phyloP scores from a whole-genome alignment of 2,113 vertebrate genomes.

The Synchiropus splendidus region DNA sequence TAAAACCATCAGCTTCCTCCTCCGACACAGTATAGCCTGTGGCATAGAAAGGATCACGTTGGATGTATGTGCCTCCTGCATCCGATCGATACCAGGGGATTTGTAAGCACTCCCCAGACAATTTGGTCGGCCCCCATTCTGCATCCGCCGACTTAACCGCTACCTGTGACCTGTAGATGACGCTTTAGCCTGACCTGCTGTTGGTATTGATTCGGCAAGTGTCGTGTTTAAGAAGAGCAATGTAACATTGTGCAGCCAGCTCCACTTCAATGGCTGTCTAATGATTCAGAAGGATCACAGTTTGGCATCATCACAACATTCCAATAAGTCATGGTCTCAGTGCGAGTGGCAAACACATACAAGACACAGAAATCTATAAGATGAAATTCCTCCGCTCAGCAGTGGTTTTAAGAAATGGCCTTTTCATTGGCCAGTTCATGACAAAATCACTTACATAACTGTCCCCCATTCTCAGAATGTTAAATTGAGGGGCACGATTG shows the following conservation, averaged over 20 bases:
- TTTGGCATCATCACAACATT: neutral
- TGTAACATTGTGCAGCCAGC: constrained; percentile 1
- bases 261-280: constrained; percentile 1
- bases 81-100: constrained; percentile 50
- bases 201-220: constrained; percentile 23
- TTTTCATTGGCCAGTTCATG: no score
- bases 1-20: constrained; percentile 19
- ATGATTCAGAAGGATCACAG: neutral
- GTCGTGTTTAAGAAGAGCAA: constrained; percentile 20
- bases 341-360: no score
- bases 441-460: no score
- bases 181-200: constrained; percentile 9
- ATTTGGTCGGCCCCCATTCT: constrained; percentile 2
- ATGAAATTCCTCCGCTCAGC: no score
- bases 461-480: no score
- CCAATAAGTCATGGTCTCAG: no score
- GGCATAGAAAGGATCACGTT: constrained; percentile 34
- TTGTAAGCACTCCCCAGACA: constrained; percentile 40
- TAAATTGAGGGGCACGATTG: no score
- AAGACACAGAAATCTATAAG: no score
- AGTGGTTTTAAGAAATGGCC: no score
- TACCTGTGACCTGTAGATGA: constrained; percentile 19
- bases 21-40: constrained; percentile 11
- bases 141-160: constrained; percentile 19
- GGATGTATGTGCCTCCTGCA: constrained; percentile 34